Percentiles rank a stretch among this genome's conserved stretches.
These are phyloP conservation scores for Genyomyrus donnyi DNA, from an alignment of 2,113 vertebrate genomes.

Conservation along the genomic window DNA sequence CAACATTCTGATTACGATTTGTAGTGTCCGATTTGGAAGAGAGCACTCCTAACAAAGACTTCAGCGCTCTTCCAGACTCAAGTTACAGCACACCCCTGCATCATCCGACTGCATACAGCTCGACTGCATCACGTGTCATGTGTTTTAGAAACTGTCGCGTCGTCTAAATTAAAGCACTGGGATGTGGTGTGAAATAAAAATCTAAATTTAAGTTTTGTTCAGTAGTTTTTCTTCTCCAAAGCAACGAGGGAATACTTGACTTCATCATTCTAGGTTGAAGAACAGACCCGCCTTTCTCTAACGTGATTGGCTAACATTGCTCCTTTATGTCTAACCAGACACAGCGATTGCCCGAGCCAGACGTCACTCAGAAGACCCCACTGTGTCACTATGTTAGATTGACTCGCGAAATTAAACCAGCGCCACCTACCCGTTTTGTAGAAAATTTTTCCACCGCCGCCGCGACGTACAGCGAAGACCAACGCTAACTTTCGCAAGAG, in stretches of 20 bases:
- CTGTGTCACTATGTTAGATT: not conserved
- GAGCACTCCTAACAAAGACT: not conserved
- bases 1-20: not conserved
- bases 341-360: slow-evolving; percentile 20
- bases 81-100: not conserved
- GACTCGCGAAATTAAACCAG: slow-evolving; percentile 21
- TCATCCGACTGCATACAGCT: not conserved
- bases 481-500: slow-evolving; percentile 33
- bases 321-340: not conserved
- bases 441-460: slow-evolving; percentile 45
- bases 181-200: not conserved
- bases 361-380: not conserved
- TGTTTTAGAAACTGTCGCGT: not conserved
- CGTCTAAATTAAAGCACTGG: not conserved
- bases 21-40: not conserved
- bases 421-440: slow-evolving; percentile 51
- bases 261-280: slow-evolving; percentile 42
- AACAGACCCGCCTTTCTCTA: slow-evolving; percentile 34
- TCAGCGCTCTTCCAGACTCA: not conserved
- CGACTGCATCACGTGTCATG: not conserved
- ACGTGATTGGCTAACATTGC: slow-evolving; percentile 29
- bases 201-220: slow-evolving; percentile 15
- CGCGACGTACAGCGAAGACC: slow-evolving; percentile 38
- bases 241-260: slow-evolving; percentile 13
- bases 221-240: slow-evolving; percentile 34